A percentile compares a stretch with the other conserved stretches of the same genome.
Conservation (phyloP, 1,140 invertebrate species). For the Zaprionus ornatus region DNA sequence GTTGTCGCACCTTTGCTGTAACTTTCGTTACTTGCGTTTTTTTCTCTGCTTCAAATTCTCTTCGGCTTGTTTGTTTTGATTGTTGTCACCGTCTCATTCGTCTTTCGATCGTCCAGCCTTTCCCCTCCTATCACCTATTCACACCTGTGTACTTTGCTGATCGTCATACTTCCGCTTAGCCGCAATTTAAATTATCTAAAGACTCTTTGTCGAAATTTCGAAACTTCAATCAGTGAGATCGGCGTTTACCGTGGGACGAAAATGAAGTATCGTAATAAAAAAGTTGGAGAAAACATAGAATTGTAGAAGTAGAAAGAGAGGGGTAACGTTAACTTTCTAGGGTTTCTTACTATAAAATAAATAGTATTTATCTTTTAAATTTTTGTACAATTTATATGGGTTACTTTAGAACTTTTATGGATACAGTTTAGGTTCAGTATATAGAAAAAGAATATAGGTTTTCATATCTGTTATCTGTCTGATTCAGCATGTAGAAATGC, state of each 20-base stretch:
- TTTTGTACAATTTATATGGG: no score
- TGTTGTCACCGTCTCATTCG: conserved; percentile 5
- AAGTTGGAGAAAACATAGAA: no score
- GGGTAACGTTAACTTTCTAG: no score
- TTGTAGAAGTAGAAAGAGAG: no score
- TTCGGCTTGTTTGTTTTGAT: conserved; percentile 43
- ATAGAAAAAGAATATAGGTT: no score
- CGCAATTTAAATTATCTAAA: not conserved
- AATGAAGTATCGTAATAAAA: no score
- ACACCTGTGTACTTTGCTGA: not conserved
- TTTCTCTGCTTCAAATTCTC: not conserved
- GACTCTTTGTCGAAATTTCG: not conserved
- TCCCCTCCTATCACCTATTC: not conserved
- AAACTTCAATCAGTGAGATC: not conserved
- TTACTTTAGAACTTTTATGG: no score
- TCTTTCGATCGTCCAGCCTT: not conserved
- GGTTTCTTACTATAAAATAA: no score
- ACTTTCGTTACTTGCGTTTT: not conserved
- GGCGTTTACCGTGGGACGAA: not conserved
- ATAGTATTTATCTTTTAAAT: no score
- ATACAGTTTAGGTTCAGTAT: no score
- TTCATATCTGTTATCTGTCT: no score
- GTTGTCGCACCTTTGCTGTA: not conserved
- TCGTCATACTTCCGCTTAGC: conserved; percentile 7
- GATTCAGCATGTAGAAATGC: no score